These are phyloP conservation scores for Gila robusta DNA, from an alignment of 2,797 vertebrate genomes.

Conservation along the genomic window DNA sequence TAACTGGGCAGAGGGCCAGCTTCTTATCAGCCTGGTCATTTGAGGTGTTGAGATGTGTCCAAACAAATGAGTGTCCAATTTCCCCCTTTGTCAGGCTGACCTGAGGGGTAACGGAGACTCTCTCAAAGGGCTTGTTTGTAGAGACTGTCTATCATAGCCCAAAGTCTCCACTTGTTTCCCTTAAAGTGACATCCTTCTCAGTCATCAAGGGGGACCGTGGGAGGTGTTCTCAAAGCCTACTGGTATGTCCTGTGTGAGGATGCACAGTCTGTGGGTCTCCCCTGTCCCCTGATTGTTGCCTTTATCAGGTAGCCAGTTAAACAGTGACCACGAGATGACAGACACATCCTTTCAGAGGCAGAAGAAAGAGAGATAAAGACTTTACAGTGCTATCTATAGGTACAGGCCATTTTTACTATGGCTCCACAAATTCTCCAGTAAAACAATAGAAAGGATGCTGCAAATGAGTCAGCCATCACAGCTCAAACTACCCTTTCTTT, in stretches of 20 bases:
- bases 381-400: conserved; percentile 62
- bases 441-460: conserved; percentile 61
- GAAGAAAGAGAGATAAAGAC: conserved; percentile 60
- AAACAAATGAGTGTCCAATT: conserved; percentile 72
- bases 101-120: conserved; percentile 54
- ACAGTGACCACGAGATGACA: conserved; percentile 56
- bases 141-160: conserved; percentile 55
- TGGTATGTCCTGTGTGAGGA: conserved; percentile 69
- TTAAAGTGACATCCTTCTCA: conserved; percentile 74
- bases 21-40: conserved; percentile 62
- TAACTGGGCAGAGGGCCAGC: conserved; percentile 45
- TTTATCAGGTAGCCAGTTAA: conserved; percentile 72
- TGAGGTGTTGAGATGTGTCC: conserved; percentile 66
- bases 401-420: conserved; percentile 54
- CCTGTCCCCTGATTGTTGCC: conserved; percentile 71
- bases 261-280: conserved; percentile 66
- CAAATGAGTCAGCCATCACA: conserved; percentile 43
- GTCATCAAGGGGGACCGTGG: conserved; percentile 66
- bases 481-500: conserved; percentile 28
- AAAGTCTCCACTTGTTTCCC: conserved; percentile 67
- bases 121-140: conserved; percentile 57
- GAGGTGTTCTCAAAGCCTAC: conserved; percentile 52
- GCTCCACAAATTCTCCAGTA: conserved; percentile 48
- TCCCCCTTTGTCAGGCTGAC: conserved; percentile 60
- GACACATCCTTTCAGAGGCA: conserved; percentile 73